Conservation (phyloP, 2,888 invertebrate species). For the Amiota mariae region DNA sequence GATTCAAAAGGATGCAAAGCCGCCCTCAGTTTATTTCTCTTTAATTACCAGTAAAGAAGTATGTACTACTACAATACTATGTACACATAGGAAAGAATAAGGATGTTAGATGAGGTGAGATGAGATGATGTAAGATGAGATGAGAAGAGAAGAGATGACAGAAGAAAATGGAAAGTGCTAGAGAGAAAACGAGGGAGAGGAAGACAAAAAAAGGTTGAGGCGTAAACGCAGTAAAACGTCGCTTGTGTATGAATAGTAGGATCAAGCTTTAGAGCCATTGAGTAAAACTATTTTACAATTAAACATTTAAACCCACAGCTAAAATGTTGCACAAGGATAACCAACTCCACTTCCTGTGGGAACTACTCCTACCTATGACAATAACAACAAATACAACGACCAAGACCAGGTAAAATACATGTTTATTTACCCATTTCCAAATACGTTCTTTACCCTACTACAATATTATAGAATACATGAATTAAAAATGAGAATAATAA, state of each 20-base stretch:
- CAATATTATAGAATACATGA: too few species aligned
- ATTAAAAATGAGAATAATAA: too few species aligned
- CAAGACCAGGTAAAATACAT: constrained; percentile 4
- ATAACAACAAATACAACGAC: background rate
- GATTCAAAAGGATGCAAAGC: constrained; percentile 36
- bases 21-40: constrained; percentile 44
- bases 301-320: constrained; percentile 49
- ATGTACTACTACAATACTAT: too few species aligned
- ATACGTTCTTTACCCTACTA: too few species aligned
- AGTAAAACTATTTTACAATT: constrained; percentile 49
- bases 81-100: too few species aligned
- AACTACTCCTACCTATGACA: background rate
- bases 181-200: too few species aligned
- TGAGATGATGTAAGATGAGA: background rate
- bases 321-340: constrained; percentile 35
- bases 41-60: constrained; percentile 44
- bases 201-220: background rate
- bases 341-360: too few species aligned
- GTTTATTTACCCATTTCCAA: constrained; percentile 14
- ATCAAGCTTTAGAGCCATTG: too few species aligned
- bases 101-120: background rate
- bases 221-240: constrained; percentile 1
- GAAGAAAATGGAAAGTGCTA: background rate
- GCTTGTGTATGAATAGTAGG: constrained; percentile 19
- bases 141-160: background rate